phyloP scores from a whole-genome alignment of 1,140 invertebrate species.

The Elymnias hypermnestra region DNA sequence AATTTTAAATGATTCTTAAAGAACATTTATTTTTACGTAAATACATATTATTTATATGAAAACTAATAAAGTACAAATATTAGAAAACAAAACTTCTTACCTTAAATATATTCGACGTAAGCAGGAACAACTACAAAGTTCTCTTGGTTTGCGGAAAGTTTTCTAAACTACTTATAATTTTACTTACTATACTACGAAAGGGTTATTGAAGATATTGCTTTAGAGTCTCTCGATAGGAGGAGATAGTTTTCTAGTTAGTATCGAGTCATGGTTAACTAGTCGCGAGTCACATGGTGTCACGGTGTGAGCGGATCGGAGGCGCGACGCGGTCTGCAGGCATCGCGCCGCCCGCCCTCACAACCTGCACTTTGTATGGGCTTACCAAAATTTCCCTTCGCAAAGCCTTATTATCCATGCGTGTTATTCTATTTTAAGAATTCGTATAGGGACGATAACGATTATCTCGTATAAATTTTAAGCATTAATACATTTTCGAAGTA shows the following conservation, averaged over 20 bases:
- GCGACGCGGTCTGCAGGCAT: constrained; percentile 42
- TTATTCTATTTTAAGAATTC: not conserved
- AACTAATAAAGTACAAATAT: too few species aligned
- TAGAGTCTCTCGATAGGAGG: constrained; percentile 26
- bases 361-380: constrained; percentile 21
- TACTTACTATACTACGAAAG: constrained; percentile 18
- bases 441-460: not conserved
- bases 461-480: too few species aligned
- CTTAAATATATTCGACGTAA: constrained; percentile 17
- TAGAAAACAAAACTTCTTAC: too few species aligned
- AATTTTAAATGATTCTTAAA: too few species aligned
- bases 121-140: constrained; percentile 12
- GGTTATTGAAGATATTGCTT: constrained; percentile 42
- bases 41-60: too few species aligned
- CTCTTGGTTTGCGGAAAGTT: constrained; percentile 16
- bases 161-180: constrained; percentile 18
- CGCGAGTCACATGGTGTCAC: constrained; percentile 31
- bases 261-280: constrained; percentile 18
- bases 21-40: too few species aligned
- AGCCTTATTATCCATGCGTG: not conserved
- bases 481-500: too few species aligned
- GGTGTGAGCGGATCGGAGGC: constrained; percentile 35
- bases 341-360: constrained; percentile 27
- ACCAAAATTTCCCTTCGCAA: constrained; percentile 3
- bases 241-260: constrained; percentile 23